These are phyloP conservation scores for Galerucella pusilla DNA, from an alignment of 2,888 invertebrate genomes.

Conservation along the genomic window DNA sequence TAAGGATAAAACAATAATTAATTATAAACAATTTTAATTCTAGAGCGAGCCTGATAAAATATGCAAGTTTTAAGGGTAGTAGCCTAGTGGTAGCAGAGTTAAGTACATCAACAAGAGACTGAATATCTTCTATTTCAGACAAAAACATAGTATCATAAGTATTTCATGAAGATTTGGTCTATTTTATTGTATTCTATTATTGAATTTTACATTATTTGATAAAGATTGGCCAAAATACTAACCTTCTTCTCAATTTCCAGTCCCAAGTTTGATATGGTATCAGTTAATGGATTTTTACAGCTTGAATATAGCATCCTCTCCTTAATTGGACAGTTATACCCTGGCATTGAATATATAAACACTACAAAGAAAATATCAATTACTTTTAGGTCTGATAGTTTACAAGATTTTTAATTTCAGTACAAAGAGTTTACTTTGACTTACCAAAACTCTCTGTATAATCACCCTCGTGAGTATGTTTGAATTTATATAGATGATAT, in stretches of 20 bases:
- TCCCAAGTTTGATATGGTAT: slow-evolving; percentile 82
- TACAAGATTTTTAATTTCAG: too few relatives aligned
- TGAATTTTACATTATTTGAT: too few relatives aligned
- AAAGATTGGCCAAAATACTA: slow-evolving; percentile 53
- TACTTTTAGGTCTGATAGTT: background rate
- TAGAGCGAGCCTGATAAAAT: too few relatives aligned
- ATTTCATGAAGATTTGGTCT: too few relatives aligned
- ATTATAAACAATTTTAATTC: too few relatives aligned
- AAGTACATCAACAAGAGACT: too few relatives aligned
- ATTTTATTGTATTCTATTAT: too few relatives aligned
- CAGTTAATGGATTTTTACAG: slow-evolving; percentile 92
- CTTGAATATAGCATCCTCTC: slow-evolving; percentile 99
- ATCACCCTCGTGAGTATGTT: slow-evolving; percentile 94
- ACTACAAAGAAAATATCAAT: slow-evolving; percentile 68
- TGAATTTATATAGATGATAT: slow-evolving; percentile 92
- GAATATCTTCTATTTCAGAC: too few relatives aligned
- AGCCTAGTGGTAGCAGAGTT: too few relatives aligned
- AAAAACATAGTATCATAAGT: too few relatives aligned
- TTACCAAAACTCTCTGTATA: slow-evolving; percentile 85
- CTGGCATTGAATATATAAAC: slow-evolving; percentile 99
- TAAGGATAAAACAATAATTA: too few relatives aligned
- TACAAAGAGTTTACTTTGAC: slow-evolving; percentile 36
- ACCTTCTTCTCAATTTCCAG: slow-evolving; percentile 90
- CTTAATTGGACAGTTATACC: slow-evolving; percentile 94
- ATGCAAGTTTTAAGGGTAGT: too few relatives aligned